Evolutionary conservation across 2,888 invertebrate genomes (phyloP).

Genomic region (Hemaris fuciformis): DNA sequence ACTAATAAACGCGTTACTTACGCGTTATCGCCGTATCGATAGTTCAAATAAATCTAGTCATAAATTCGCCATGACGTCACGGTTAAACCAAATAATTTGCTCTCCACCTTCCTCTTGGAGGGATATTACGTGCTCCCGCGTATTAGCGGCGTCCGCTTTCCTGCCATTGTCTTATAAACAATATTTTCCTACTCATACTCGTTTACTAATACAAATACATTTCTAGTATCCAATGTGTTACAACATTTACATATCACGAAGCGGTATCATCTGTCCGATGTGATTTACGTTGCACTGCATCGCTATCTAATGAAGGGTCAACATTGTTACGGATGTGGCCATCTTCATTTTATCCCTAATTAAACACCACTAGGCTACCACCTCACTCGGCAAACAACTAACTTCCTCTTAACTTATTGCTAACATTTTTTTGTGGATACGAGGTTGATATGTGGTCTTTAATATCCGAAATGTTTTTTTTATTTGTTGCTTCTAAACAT

Average conservation of each 20-base stretch:
- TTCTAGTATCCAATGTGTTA: neutral
- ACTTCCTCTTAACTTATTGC: neutral
- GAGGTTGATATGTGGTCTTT: conserved; percentile 3
- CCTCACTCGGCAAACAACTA: neutral
- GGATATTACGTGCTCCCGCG: neutral
- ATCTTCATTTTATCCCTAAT: conserved; percentile 58
- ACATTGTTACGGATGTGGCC: conserved; percentile 60
- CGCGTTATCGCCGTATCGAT: neutral
- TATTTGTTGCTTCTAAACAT: neutral
- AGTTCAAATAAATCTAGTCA: neutral
- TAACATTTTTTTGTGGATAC: neutral
- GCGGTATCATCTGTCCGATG: conserved; percentile 27
- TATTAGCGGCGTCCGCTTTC: neutral
- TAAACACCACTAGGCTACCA: conserved; percentile 26
- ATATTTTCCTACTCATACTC: neutral
- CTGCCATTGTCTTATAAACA: neutral
- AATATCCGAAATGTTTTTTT: neutral
- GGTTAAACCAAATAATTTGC: neutral
- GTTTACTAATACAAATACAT: neutral
- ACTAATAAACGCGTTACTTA: no score
- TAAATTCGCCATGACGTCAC: neutral
- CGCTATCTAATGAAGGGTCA: conserved; percentile 57
- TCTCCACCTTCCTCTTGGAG: neutral
- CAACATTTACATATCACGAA: neutral
- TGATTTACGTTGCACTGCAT: conserved; percentile 53